phyloP scores from a whole-genome alignment of 1,140 invertebrate species.

The Ctenoplectra terminalis region DNA sequence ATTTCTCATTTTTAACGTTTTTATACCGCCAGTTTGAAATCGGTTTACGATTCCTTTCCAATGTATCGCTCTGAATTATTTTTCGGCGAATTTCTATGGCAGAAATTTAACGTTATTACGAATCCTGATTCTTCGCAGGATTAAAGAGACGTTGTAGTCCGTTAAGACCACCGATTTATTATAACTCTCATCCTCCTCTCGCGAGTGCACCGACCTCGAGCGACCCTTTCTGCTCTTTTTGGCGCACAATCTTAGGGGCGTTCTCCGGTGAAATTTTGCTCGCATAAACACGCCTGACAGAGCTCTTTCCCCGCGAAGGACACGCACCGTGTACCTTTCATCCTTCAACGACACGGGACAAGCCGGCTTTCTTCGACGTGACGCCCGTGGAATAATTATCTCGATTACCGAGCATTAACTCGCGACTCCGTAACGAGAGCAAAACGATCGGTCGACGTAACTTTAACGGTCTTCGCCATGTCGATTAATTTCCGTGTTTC shows the following conservation, averaged over 20 bases:
- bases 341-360: slow-evolving; percentile 41
- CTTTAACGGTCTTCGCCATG: not conserved
- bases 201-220: slow-evolving; percentile 49
- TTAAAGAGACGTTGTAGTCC: too few species aligned
- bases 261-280: slow-evolving; percentile 59
- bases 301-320: not conserved
- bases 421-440: slow-evolving; percentile 49
- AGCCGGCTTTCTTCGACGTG: slow-evolving; percentile 30
- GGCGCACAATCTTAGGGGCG: slow-evolving; percentile 13
- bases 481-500: slow-evolving; percentile 15
- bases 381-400: slow-evolving; percentile 55
- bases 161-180: not conserved
- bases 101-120: too few species aligned
- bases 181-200: slow-evolving; percentile 18
- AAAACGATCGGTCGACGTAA: slow-evolving; percentile 27
- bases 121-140: too few species aligned
- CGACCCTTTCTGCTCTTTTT: slow-evolving; percentile 49
- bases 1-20: not conserved
- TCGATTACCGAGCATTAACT: slow-evolving; percentile 57
- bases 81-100: too few species aligned
- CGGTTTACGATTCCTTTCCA: too few species aligned
- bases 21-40: too few species aligned
- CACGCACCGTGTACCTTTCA: slow-evolving; percentile 18
- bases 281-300: slow-evolving; percentile 60
- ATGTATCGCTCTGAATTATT: too few species aligned